A percentile compares a stretch with the other conserved stretches of the same genome.
phyloP scores from a whole-genome alignment of 2,113 vertebrate species.

The Corydoras maculifer region DNA sequence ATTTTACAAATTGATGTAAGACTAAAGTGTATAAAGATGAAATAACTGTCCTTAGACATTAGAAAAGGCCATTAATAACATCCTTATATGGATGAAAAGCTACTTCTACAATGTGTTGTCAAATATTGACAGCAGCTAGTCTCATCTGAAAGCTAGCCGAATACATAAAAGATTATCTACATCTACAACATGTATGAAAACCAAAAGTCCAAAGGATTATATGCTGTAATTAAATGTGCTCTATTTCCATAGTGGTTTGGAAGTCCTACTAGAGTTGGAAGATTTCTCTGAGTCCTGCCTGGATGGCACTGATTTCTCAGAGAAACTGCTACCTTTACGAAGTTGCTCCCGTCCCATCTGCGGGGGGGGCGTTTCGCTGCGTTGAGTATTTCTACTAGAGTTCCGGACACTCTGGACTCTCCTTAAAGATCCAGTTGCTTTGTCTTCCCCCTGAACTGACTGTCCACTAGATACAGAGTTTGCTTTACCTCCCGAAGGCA shows the following conservation, averaged over 20 bases:
- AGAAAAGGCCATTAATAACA: conserved; percentile 34
- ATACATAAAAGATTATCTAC: conserved; percentile 35
- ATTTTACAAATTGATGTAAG: conserved; percentile 15
- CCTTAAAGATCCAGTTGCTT: conserved; percentile 55
- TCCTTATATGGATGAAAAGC: conserved; percentile 40
- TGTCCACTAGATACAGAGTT: conserved; percentile 50
- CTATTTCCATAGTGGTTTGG: conserved; percentile 78
- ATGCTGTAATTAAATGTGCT: conserved; percentile 15
- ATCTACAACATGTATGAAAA: conserved; percentile 12
- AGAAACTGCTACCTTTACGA: conserved; percentile 60
- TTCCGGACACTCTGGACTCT: conserved; percentile 72
- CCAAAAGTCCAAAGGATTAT: not conserved
- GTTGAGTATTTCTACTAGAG: conserved; percentile 55
- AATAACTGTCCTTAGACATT: conserved; percentile 6
- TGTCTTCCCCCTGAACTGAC: conserved; percentile 59
- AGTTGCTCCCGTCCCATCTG: conserved; percentile 44
- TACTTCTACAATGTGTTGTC: conserved; percentile 42
- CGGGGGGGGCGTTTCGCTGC: conserved; percentile 53
- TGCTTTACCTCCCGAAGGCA: conserved; percentile 54
- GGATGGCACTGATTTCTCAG: conserved; percentile 64
- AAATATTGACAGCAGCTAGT: conserved; percentile 41
- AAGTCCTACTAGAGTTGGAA: conserved; percentile 56
- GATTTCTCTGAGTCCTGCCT: conserved; percentile 51
- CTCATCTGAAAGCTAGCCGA: conserved; percentile 14
- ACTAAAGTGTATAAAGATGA: conserved; percentile 8